Evolutionary conservation across 2,888 invertebrate genomes (phyloP).

Genomic region (Brenthis daphne): DNA sequence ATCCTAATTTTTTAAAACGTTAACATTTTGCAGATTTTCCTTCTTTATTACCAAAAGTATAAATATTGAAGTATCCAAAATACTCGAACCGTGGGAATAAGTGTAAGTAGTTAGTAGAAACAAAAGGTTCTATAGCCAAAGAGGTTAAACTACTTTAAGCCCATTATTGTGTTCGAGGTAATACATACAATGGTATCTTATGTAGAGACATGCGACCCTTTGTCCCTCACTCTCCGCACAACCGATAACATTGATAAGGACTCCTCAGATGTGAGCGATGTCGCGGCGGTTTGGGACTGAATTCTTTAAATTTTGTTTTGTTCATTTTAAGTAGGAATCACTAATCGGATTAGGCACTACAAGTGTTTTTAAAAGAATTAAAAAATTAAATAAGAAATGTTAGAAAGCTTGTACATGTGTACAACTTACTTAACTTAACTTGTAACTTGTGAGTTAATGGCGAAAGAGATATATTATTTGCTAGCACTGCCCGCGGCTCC

Average conservation of each 20-base stretch:
- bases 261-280: slow-evolving; percentile 8
- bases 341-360: slow-evolving; percentile 7
- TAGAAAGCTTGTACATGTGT: too few relatives aligned
- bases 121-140: slow-evolving; percentile 1
- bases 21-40: background rate
- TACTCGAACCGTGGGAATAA: slow-evolving; percentile 7
- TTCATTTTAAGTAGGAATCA: background rate
- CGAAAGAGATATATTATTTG: too few relatives aligned
- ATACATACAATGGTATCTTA: background rate
- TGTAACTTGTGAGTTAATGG: too few relatives aligned
- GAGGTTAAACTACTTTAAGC: background rate
- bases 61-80: background rate
- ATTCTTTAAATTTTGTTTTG: slow-evolving; percentile 3
- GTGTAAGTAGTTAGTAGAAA: background rate
- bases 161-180: slow-evolving; percentile 8
- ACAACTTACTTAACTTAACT: too few relatives aligned
- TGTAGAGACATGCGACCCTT: background rate
- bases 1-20: too few relatives aligned
- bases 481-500: too few relatives aligned
- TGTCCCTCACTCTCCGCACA: background rate
- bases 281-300: background rate
- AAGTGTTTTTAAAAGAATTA: slow-evolving; percentile 3
- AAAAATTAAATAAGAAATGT: slow-evolving; percentile 4
- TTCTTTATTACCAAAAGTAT: background rate
- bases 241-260: slow-evolving; percentile 4